Percentiles rank a stretch among this genome's conserved stretches.
phyloP scores from a whole-genome alignment of 2,888 invertebrate genomes.

The Rhogogaster chlorosoma region DNA sequence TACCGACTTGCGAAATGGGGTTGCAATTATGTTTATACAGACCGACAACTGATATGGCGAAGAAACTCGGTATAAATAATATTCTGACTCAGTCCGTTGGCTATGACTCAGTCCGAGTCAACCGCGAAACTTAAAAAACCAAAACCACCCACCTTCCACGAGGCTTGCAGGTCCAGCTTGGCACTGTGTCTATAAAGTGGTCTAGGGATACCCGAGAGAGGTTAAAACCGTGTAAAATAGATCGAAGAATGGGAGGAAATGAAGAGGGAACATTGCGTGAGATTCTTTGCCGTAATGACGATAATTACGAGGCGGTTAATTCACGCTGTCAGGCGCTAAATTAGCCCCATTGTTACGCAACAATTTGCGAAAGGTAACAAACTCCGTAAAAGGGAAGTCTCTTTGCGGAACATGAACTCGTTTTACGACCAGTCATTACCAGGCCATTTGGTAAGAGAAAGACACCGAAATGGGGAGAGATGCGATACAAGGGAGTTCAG shows the following conservation, averaged over 20 bases:
- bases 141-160: constrained; percentile 1
- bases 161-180: neutral
- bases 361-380: constrained; percentile 40
- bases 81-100: constrained; percentile 65
- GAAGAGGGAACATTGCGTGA: neutral
- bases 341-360: constrained; percentile 42
- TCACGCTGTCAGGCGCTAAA: neutral
- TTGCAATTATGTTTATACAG: neutral
- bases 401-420: constrained; percentile 24
- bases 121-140: constrained; percentile 62
- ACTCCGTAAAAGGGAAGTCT: constrained; percentile 14
- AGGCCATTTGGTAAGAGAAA: constrained; percentile 14
- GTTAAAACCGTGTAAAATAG: neutral
- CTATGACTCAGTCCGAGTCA: constrained; percentile 65
- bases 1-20: neutral
- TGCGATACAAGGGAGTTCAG: neutral
- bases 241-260: neutral
- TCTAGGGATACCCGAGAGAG: neutral
- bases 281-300: neutral
- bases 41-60: constrained; percentile 18
- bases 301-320: constrained; percentile 14
- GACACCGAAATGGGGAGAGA: neutral
- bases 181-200: neutral
- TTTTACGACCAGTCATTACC: constrained; percentile 39
- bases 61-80: constrained; percentile 67